Conservation (phyloP, 2,113 vertebrate species). For the Phaethornis superciliosus region DNA sequence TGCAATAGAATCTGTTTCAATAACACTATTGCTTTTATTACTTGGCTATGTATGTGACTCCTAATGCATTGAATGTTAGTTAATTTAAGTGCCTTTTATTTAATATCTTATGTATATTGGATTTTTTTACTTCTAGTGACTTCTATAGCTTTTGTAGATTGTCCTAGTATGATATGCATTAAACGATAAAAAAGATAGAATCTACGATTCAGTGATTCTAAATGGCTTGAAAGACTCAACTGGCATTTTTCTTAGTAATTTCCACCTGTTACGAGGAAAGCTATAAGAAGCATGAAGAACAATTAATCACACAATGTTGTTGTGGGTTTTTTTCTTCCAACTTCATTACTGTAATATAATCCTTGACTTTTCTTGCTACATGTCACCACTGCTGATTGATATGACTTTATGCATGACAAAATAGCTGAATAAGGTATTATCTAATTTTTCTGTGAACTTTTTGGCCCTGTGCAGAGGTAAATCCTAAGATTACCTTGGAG, state of each 20-base stretch:
- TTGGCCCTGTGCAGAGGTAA: background rate
- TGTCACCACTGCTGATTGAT: background rate
- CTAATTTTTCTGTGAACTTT: background rate
- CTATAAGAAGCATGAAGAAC: background rate
- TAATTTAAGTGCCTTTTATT: constrained; percentile 26
- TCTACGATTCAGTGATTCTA: background rate
- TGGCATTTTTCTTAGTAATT: background rate
- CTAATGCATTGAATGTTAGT: background rate
- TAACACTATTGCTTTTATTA: constrained; percentile 32
- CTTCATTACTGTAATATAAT: constrained; percentile 18
- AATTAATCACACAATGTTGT: background rate
- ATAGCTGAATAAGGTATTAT: background rate
- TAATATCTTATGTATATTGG: background rate
- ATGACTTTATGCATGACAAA: background rate
- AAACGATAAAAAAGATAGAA: constrained; percentile 22
- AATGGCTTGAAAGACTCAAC: background rate
- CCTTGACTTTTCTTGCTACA: background rate
- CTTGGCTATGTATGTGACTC: background rate
- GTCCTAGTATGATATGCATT: background rate
- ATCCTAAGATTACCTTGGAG: background rate
- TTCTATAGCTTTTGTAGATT: constrained; percentile 22
- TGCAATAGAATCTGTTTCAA: background rate
- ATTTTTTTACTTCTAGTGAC: background rate
- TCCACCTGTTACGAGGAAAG: background rate
- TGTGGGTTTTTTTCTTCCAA: background rate